phyloP scores from a whole-genome alignment of 2,888 invertebrate species.

The Heliconius ethilla region DNA sequence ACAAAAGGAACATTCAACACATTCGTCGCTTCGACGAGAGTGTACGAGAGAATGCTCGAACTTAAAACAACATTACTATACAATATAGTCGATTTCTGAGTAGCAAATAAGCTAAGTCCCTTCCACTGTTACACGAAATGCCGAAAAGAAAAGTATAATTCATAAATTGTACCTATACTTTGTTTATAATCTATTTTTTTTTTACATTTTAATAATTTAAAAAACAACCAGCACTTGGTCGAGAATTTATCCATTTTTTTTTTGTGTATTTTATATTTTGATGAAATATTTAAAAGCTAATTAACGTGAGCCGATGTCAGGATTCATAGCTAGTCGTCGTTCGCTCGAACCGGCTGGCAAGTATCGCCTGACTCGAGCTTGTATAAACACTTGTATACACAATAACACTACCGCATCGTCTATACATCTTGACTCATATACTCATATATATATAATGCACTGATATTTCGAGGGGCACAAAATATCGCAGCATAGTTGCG shows the following conservation, averaged over 20 bases:
- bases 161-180: conserved; percentile 82
- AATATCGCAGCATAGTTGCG: conserved; percentile 79
- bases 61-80: conserved; percentile 50
- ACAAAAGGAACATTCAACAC: conserved; percentile 71
- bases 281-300: conserved; percentile 83
- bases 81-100: conserved; percentile 60
- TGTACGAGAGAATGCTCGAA: conserved; percentile 50
- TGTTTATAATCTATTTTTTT: conserved; percentile 82
- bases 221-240: conserved; percentile 81
- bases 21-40: conserved; percentile 57
- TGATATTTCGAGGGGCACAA: conserved; percentile 79
- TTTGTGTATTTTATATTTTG: conserved; percentile 83
- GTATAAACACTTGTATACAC: conserved; percentile 77
- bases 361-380: conserved; percentile 73
- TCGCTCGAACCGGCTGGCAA: conserved; percentile 77
- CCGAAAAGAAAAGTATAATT: conserved; percentile 81
- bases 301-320: conserved; percentile 83
- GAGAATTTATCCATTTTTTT: conserved; percentile 80
- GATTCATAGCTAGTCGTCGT: conserved; percentile 82
- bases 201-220: conserved; percentile 83
- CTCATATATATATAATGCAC: conserved; percentile 75
- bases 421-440: conserved; percentile 77
- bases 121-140: conserved; percentile 77
- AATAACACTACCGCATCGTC: conserved; percentile 76
- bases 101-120: conserved; percentile 66